Evolutionary conservation across 2,888 invertebrate species (phyloP).

Genomic region (Aphodius granarius): DNA sequence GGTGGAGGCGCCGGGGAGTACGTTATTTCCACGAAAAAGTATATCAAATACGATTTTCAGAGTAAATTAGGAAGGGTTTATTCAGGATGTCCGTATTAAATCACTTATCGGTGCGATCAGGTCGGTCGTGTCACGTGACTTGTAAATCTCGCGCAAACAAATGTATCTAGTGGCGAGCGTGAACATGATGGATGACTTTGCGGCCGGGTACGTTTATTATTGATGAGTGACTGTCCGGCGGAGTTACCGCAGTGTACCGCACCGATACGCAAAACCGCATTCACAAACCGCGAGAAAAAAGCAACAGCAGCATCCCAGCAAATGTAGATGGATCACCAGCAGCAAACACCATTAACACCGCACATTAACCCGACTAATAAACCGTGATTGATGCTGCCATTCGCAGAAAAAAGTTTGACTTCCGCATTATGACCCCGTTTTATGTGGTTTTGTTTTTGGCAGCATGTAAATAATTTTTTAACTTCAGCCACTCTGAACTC

Average conservation of each 20-base stretch:
- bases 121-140: not conserved
- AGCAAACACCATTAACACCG: not conserved
- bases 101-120: not conserved
- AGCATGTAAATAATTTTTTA: not conserved
- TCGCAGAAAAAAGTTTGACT: not conserved
- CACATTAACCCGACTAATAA: not conserved
- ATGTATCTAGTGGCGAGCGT: not conserved
- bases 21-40: no score
- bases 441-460: not conserved
- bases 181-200: not conserved
- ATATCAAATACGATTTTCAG: not conserved
- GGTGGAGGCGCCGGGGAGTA: not conserved
- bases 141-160: not conserved
- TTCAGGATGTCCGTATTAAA: not conserved
- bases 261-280: not conserved
- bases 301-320: not conserved
- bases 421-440: not conserved
- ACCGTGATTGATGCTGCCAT: not conserved
- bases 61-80: not conserved
- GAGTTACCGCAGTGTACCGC: not conserved
- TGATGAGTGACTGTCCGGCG: not conserved
- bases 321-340: not conserved
- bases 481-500: no score
- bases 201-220: not conserved
- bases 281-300: not conserved